Base-by-base conservation (phyloP, 2,113 vertebrate species). In the Chaetura pelagica region DNA sequence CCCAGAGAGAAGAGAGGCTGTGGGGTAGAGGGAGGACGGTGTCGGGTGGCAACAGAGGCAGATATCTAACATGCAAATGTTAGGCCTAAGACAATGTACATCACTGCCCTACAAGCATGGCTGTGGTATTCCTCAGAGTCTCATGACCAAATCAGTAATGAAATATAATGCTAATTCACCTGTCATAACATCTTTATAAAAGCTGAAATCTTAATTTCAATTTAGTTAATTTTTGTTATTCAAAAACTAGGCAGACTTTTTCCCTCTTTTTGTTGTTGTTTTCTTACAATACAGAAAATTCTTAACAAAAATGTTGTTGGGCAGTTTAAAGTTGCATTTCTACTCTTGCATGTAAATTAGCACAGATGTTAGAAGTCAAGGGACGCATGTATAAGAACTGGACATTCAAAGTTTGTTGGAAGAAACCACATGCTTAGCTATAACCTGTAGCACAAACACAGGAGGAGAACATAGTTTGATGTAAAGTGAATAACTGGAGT, bases 71-170 rank as follows among this genome's bases (percentile, higher is more conserved):
- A 3, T 81, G 34, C 29, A 59, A 4, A 20, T 48, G 14, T 51
- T 67, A 51, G 35, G 24, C 34, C 48, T 67, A n/a, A 80, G 68
- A 34, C 7, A 21, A 34, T 26, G 87, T 51, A 48, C 17, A 24
- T 2, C 0, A 3, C 13, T 79, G 71, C 29, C 71, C 2, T 8
- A 38, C n/a, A 46, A 64, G 40, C 1, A 0, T n/a, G 12, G 24
- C 46, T 74, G 20, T 69, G 63, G 15, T 72, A 74, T 8, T 84
- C 90, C 24, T 86, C 17, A 35, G 48, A 78, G 20, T 24, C 24
- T 42, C 23, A 3, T 26, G 32, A 71, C 7, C 20, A 84, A 78
- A 75, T 59, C 8, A 20, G 35, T 81, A 91, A 58, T 73, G 61
- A 85, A 86, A 86, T 64, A 22, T 1, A 51, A 67, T 14, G 80